Conservation (phyloP, 2,888 invertebrate genomes). For the Acholoe squamosa region DNA sequence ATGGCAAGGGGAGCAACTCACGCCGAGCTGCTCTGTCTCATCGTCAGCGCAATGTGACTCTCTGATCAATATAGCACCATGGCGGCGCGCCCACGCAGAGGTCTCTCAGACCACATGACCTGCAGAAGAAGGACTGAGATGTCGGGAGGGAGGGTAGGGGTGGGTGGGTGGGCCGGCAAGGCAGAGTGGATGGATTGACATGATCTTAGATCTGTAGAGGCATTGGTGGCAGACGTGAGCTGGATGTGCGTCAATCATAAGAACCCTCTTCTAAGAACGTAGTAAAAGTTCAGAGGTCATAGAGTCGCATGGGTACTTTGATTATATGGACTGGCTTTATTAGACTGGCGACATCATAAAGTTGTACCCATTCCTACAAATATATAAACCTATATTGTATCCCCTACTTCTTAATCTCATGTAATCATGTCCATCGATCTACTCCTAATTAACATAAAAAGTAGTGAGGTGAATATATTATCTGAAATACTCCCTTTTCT, state of each 20-base stretch:
- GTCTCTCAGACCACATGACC: background rate
- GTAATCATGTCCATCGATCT: background rate
- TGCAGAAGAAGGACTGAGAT: background rate
- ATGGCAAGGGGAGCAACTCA: too few relatives aligned
- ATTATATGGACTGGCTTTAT: background rate
- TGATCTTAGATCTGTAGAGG: background rate
- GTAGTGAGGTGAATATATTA: background rate
- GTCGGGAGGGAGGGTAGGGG: background rate
- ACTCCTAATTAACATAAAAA: background rate
- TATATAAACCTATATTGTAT: background rate
- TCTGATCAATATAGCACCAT: background rate
- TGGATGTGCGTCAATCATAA: background rate
- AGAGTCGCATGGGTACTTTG: background rate
- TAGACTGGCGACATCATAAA: background rate
- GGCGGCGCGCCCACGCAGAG: background rate
- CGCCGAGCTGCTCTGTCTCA: too few relatives aligned
- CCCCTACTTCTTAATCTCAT: background rate
- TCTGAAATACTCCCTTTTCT: conserved; percentile 9
- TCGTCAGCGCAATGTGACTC: background rate
- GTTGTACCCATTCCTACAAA: background rate
- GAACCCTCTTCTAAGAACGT: background rate
- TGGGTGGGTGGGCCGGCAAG: background rate
- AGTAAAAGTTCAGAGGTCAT: background rate
- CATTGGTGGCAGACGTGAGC: background rate
- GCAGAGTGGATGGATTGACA: background rate